Evolutionary conservation across 2,888 invertebrate genomes (phyloP).

Genomic region (Cataglyphis rosenhaueri): DNA sequence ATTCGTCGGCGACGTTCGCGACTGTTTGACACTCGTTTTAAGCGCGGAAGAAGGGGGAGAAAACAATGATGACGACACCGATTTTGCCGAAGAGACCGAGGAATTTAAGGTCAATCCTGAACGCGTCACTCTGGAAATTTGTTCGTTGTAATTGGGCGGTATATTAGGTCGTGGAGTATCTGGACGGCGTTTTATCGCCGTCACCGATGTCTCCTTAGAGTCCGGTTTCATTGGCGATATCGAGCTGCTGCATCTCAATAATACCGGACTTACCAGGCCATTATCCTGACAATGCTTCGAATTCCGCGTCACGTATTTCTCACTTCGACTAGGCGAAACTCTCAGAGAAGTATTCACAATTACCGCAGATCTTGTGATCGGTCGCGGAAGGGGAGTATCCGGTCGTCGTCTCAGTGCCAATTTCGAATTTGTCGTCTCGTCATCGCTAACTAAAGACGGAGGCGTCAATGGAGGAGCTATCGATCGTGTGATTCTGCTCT

Average conservation of each 20-base stretch:
- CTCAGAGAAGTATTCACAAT: slow-evolving; percentile 48
- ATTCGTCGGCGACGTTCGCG: background rate
- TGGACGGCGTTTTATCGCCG: slow-evolving; percentile 71
- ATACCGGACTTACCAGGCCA: slow-evolving; percentile 72
- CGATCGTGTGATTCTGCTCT: slow-evolving; percentile 68
- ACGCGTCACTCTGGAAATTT: slow-evolving; percentile 66
- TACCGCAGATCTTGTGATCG: slow-evolving; percentile 68
- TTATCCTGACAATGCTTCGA: slow-evolving; percentile 74
- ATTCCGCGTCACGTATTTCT: slow-evolving; percentile 73
- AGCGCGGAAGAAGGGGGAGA: slow-evolving; percentile 2
- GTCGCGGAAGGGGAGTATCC: slow-evolving; percentile 77
- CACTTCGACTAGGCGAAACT: slow-evolving; percentile 49
- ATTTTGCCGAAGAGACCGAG: slow-evolving; percentile 31
- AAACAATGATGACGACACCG: slow-evolving; percentile 16
- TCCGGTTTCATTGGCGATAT: slow-evolving; percentile 64
- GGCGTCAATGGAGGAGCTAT: slow-evolving; percentile 54
- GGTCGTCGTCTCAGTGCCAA: slow-evolving; percentile 69
- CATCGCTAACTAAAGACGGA: background rate
- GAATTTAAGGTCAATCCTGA: slow-evolving; percentile 61
- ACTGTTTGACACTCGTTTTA: slow-evolving; percentile 22
- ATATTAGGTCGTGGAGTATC: slow-evolving; percentile 79
- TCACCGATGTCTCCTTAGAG: slow-evolving; percentile 48
- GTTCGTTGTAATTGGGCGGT: slow-evolving; percentile 53
- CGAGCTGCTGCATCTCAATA: slow-evolving; percentile 68
- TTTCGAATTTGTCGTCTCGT: slow-evolving; percentile 45